Base-by-base conservation (phyloP, 2,113 vertebrate genomes). In the Corvus moneduloides region DNA sequence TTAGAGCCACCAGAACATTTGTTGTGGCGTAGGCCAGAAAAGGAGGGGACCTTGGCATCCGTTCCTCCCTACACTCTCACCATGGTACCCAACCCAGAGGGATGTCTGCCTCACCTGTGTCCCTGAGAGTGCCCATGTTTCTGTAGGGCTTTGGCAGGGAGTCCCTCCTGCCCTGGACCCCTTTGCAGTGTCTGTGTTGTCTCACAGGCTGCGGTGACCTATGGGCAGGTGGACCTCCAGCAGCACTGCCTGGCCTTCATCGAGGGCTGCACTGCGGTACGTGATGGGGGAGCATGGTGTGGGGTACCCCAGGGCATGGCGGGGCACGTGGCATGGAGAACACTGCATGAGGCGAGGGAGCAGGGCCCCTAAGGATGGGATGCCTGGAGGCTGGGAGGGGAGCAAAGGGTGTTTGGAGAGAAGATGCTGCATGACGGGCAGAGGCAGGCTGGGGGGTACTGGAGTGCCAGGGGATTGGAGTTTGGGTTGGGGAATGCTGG, bases 121-220 rank as follows among this genome's bases (percentile, higher is more conserved):
- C 32, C 23, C 32, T 61, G 46, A 52, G 41, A 24, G 17, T 18
- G 24, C 30, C 27, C 0, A 0, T 33, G 13, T 64, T 54, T 64
- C 62, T 77, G 33, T 7, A 39, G 43, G 28, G 44, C 30, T 92
- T 71, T 63, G 72, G 12, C 0, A 1, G 33, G 20, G 37, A 16
- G 10, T 64, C 10, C 32, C 2, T 82, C 15, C n/a, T 63, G 39
- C 22, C 16, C 24, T 1, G 1, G 22, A 19, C 33, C 6, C n/a
- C 17, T 44, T 80, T 1, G 3, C 54, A 86, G 26, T 87, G 49
- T 84, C 61, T 41, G 5, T 93, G 54, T 66, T 90, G 44, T 84
- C 82, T 84, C 79, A 37, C 95, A 98, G 98, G 98, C 98, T 44
- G 98, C 98, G 0, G 98, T 98, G 87, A 98, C 98, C 72, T 98